Evolutionary conservation across 2,797 vertebrate species (phyloP).

Genomic region (Aldrovandia affinis): DNA sequence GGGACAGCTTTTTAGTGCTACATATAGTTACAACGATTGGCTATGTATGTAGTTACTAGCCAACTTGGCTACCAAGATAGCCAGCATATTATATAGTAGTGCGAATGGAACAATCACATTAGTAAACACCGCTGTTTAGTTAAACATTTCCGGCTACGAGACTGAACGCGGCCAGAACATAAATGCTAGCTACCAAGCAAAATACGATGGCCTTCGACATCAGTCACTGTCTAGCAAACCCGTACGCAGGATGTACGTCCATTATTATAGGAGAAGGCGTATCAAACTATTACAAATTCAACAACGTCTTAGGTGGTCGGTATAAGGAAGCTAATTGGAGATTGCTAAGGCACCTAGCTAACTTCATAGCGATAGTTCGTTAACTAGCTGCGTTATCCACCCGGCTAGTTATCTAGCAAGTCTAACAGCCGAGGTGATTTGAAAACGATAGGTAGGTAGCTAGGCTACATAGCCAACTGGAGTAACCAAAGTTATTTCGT

Average conservation of each 20-base stretch:
- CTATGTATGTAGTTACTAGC: neutral
- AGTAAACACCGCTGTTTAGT: neutral
- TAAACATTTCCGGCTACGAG: slow-evolving; percentile 1
- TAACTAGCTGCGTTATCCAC: neutral
- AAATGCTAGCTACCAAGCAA: neutral
- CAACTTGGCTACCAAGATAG: neutral
- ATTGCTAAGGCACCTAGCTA: too few relatives aligned
- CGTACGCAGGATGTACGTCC: neutral
- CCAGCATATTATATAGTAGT: neutral
- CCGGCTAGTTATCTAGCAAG: neutral
- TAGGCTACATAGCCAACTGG: neutral
- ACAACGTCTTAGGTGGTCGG: neutral
- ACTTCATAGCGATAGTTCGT: neutral
- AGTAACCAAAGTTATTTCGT: neutral
- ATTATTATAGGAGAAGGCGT: too few relatives aligned
- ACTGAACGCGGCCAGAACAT: neutral
- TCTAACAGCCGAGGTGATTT: neutral
- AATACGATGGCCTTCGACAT: neutral
- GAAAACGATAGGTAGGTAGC: neutral
- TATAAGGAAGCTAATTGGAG: neutral
- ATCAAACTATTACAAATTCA: neutral
- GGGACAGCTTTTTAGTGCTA: neutral
- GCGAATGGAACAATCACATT: neutral
- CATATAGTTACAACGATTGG: neutral
- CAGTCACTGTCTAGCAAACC: neutral